phyloP scores from a whole-genome alignment of 1,140 invertebrate species.

The Ridgeia piscesae region DNA sequence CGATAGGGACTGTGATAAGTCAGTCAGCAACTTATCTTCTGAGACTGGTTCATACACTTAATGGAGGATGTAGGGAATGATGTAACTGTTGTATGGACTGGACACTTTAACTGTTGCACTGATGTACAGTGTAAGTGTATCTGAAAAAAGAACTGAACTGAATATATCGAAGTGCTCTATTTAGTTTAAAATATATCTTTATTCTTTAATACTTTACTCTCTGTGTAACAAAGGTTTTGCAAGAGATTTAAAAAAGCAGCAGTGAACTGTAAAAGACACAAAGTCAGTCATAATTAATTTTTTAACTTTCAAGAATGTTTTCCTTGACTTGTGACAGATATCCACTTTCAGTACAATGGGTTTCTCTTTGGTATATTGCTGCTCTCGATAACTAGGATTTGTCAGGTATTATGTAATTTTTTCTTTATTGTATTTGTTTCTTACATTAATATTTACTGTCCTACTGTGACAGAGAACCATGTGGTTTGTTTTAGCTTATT shows the following conservation, averaged over 20 bases:
- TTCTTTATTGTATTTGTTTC: background rate
- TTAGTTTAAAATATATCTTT: too few relatives aligned
- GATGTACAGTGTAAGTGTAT: too few relatives aligned
- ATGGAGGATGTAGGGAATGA: too few relatives aligned
- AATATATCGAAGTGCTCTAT: background rate
- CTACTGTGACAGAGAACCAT: too few relatives aligned
- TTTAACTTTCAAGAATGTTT: too few relatives aligned
- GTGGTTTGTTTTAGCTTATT: background rate
- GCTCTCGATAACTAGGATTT: constrained; percentile 75
- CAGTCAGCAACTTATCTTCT: too few relatives aligned
- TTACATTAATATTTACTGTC: too few relatives aligned
- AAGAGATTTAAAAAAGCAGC: background rate
- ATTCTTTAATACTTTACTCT: background rate
- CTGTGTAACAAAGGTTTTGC: background rate
- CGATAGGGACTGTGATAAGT: too few relatives aligned
- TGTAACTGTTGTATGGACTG: too few relatives aligned
- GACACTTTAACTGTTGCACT: too few relatives aligned
- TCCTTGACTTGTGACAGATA: constrained; percentile 62
- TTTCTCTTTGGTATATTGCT: constrained; percentile 90
- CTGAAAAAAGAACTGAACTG: too few relatives aligned
- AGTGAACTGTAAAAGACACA: background rate
- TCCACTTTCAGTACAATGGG: constrained; percentile 99
- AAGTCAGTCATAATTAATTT: background rate
- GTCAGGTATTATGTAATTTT: constrained; percentile 55
- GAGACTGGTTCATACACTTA: too few relatives aligned